Conservation (phyloP, 1,140 invertebrate species). For the Eurosta solidaginis region DNA sequence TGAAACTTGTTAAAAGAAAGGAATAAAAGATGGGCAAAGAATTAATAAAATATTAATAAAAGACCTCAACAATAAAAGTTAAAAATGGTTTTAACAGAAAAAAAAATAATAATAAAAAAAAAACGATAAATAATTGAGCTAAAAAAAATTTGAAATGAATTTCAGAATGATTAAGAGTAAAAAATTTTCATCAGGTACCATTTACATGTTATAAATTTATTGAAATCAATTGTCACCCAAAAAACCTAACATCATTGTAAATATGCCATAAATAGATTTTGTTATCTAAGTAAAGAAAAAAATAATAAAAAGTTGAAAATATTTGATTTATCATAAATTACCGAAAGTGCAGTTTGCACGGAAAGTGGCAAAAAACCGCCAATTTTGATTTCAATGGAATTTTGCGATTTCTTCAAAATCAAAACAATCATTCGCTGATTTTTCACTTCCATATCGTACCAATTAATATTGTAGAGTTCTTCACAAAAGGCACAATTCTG, state of each 20-base stretch:
- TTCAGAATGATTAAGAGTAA: background rate
- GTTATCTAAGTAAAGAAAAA: background rate
- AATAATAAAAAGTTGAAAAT: background rate
- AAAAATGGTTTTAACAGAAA: no score
- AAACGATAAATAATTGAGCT: no score
- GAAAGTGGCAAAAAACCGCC: slow-evolving; percentile 2
- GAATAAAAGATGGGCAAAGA: no score
- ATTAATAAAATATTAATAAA: no score
- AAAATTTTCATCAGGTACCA: background rate
- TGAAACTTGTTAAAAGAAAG: no score
- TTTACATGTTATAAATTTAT: background rate
- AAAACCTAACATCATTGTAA: slow-evolving; percentile 14
- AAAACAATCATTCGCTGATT: background rate
- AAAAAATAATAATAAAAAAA: no score
- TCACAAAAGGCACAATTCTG: background rate
- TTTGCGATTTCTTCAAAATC: slow-evolving; percentile 6
- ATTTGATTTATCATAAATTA: background rate
- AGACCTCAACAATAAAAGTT: no score
- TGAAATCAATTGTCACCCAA: background rate
- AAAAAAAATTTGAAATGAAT: no score
- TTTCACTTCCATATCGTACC: background rate
- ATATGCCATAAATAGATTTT: slow-evolving; percentile 5
- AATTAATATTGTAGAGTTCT: slow-evolving; percentile 6
- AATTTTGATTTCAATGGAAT: background rate
- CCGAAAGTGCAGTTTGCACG: background rate